A percentile compares a stretch with the other conserved stretches of the same genome.
Conservation (phyloP, 2,113 vertebrate species). For the Galbula dea region DNA sequence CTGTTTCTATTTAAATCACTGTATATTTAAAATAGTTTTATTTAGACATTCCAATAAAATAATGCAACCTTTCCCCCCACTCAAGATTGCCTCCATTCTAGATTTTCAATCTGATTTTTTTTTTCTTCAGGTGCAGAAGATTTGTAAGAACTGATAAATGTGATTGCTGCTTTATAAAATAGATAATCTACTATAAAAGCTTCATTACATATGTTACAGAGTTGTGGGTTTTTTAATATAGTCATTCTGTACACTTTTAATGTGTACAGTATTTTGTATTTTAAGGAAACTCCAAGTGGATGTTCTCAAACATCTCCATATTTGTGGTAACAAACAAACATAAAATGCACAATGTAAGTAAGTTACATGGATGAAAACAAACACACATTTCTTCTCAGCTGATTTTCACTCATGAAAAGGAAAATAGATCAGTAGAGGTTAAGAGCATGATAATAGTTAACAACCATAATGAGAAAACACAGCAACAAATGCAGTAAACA, state of each 20-base stretch:
- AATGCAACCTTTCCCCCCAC: fast-evolving
- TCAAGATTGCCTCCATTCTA: background rate
- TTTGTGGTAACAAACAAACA: background rate
- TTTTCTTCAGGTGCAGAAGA: background rate
- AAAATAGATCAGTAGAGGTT: constrained; percentile 45
- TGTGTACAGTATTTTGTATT: background rate
- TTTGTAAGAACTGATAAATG: background rate
- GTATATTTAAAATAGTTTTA: background rate
- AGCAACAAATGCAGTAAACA: background rate
- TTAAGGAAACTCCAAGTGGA: background rate
- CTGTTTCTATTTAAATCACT: background rate
- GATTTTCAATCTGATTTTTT: background rate
- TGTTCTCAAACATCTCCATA: constrained; percentile 32
- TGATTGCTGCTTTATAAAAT: background rate
- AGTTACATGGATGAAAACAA: constrained; percentile 12
- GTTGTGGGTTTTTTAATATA: background rate
- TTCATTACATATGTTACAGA: background rate
- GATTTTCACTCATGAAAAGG: constrained; percentile 5
- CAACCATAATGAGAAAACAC: background rate
- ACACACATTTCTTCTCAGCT: background rate
- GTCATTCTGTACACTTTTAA: background rate
- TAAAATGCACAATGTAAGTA: background rate
- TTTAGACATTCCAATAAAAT: background rate
- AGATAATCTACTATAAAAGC: background rate
- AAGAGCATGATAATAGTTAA: constrained; percentile 22